These are phyloP conservation scores for Alces alces DNA, from an alignment of 2,113 vertebrate genomes.

Conservation along the genomic window DNA sequence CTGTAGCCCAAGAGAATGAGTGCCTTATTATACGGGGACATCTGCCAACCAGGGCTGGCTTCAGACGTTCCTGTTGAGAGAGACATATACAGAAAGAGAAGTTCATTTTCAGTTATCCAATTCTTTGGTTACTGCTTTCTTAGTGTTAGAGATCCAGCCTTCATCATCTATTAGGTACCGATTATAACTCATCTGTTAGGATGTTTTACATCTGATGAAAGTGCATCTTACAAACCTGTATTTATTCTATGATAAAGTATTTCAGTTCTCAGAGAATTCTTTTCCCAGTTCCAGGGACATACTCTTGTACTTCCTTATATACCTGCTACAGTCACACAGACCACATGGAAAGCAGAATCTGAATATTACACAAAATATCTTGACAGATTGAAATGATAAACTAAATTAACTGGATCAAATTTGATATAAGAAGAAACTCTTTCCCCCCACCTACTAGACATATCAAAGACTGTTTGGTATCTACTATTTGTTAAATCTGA, in stretches of 20 bases:
- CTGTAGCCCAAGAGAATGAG: not conserved
- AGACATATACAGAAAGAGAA: not conserved
- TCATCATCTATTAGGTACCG: not conserved
- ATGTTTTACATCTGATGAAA: not conserved
- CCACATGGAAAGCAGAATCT: not conserved
- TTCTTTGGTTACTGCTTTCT: not conserved
- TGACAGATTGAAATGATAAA: not conserved
- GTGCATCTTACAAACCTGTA: not conserved
- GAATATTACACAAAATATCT: not conserved
- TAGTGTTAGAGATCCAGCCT: not conserved
- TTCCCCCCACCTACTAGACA: not conserved
- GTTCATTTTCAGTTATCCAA: not conserved
- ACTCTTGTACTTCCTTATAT: not conserved
- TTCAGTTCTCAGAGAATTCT: not conserved
- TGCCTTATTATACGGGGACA: not conserved
- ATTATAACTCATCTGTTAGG: not conserved
- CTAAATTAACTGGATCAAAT: conserved; percentile 1
- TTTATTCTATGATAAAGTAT: not conserved
- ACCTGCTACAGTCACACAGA: not conserved
- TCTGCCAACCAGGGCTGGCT: not conserved
- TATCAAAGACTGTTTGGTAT: not conserved
- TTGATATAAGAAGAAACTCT: not conserved
- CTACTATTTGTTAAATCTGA: conserved; percentile 29
- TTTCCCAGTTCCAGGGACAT: not conserved
- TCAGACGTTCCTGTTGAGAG: not conserved